Percentiles rank a stretch among this genome's conserved stretches.
phyloP scores from a whole-genome alignment of 2,888 invertebrate genomes.

The Ptychoptera contaminata region DNA sequence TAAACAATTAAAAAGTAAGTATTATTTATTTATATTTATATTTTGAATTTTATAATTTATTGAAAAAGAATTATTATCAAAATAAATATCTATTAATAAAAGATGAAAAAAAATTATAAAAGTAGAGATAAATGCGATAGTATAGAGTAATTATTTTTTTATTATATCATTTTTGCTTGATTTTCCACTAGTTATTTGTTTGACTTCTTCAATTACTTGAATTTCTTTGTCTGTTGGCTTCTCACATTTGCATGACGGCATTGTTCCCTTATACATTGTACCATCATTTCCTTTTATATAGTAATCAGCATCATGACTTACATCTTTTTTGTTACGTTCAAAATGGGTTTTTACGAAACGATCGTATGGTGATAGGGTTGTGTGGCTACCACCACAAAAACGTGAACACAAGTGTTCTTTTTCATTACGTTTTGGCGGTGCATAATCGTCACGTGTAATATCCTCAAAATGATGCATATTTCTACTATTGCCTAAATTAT shows the following conservation, averaged over 20 bases:
- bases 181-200: too few relatives aligned
- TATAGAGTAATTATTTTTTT: too few relatives aligned
- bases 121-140: too few relatives aligned
- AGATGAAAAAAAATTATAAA: too few relatives aligned
- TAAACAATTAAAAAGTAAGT: constrained; percentile 53
- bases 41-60: too few relatives aligned
- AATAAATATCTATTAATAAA: too few relatives aligned
- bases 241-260: neutral
- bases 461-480: constrained; percentile 32
- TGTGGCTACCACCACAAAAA: constrained; percentile 67
- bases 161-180: too few relatives aligned
- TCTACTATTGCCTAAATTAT: constrained; percentile 16
- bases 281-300: neutral
- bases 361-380: constrained; percentile 53
- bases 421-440: neutral
- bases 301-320: neutral
- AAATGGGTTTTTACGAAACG: constrained; percentile 33
- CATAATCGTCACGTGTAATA: constrained; percentile 18
- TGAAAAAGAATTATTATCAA: too few relatives aligned
- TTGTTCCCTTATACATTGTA: neutral
- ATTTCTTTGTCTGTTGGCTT: too few relatives aligned
- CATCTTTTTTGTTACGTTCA: constrained; percentile 2
- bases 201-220: too few relatives aligned
- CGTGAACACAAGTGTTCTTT: constrained; percentile 45
- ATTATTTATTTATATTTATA: too few relatives aligned